phyloP scores from a whole-genome alignment of 2,113 vertebrate genomes.

The Clarias macrocephalus region DNA sequence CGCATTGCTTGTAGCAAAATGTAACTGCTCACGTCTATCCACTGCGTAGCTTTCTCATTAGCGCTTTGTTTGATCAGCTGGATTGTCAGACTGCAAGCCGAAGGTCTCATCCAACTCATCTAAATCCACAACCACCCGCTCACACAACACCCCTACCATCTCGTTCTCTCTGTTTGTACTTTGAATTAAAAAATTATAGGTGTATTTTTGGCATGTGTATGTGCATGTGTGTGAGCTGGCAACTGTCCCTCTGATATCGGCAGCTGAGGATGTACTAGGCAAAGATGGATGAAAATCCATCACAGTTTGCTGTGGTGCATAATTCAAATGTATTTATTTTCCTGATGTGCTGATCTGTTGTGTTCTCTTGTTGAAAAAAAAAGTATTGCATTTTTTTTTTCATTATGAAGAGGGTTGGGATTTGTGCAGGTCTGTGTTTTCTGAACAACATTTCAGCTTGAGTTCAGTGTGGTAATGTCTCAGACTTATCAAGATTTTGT shows the following conservation, averaged over 20 bases:
- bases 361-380: neutral
- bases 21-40: slow-evolving; percentile 15
- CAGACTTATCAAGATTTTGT: neutral
- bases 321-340: neutral
- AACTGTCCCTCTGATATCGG: neutral
- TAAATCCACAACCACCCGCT: neutral
- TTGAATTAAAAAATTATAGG: slow-evolving; percentile 3
- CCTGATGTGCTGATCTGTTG: neutral
- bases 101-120: neutral
- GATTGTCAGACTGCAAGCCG: slow-evolving; percentile 3
- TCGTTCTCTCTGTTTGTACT: neutral
- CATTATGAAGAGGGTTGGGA: neutral
- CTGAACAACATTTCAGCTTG: neutral
- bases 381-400: neutral
- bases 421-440: neutral
- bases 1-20: slow-evolving; percentile 19
- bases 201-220: neutral
- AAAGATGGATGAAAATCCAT: neutral
- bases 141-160: neutral
- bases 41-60: slow-evolving; percentile 9
- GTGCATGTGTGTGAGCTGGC: neutral
- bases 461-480: neutral
- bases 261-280: neutral
- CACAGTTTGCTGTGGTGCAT: neutral
- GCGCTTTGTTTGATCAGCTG: slow-evolving; percentile 36